Conservation (phyloP, 2,797 vertebrate genomes). For the Sparidentex hasta region DNA sequence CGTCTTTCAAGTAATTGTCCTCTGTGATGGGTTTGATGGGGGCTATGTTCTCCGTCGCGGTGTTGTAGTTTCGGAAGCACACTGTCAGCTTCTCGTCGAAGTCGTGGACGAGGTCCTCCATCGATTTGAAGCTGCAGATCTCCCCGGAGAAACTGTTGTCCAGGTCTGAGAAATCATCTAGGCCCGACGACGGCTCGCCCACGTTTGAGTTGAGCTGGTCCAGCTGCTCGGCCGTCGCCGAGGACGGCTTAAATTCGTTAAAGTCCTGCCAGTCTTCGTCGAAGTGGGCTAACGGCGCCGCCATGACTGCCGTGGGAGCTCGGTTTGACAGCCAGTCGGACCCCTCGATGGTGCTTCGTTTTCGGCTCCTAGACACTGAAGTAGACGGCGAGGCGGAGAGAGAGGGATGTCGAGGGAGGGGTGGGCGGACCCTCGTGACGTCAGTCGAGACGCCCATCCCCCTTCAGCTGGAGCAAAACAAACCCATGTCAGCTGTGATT, state of each 20-base stretch:
- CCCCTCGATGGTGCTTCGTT: conserved; percentile 22
- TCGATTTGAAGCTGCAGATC: conserved; percentile 85
- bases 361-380: conserved; percentile 35
- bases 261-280: conserved; percentile 99
- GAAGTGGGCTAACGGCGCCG: conserved; percentile 91
- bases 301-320: conserved; percentile 83
- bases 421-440: not conserved
- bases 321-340: conserved; percentile 3
- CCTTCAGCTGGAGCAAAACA: conserved; percentile 46
- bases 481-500: conserved; percentile 8
- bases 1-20: conserved; percentile 90
- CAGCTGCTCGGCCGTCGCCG: conserved; percentile 70
- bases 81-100: conserved; percentile 94
- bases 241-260: conserved; percentile 91
- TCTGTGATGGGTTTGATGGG: conserved; percentile 92
- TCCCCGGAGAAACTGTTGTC: conserved; percentile 85
- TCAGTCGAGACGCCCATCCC: not conserved
- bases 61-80: conserved; percentile 92
- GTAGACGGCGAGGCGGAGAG: not conserved
- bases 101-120: conserved; percentile 88
- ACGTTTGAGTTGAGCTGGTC: conserved; percentile 85
- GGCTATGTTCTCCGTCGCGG: conserved; percentile 87
- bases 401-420: not conserved
- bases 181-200: conserved; percentile 81
- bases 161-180: conserved; percentile 83